These are phyloP conservation scores for Scomber scombrus DNA, from an alignment of 2,113 vertebrate species.

Conservation along the genomic window DNA sequence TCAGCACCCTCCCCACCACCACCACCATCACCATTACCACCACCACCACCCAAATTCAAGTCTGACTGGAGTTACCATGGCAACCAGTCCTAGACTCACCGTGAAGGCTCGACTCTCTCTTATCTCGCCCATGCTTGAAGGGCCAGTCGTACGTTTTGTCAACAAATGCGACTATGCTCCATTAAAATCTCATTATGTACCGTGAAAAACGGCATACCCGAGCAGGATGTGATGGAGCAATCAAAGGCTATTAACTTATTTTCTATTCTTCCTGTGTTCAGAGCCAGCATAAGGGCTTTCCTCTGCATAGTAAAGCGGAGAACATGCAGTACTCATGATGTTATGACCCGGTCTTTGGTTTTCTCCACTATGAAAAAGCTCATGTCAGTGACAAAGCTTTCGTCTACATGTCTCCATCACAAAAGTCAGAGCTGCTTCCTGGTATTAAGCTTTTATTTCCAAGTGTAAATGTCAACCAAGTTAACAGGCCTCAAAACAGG, in stretches of 20 bases:
- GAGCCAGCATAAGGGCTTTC: neutral
- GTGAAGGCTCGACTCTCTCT: slow-evolving; percentile 41
- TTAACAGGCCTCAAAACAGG: neutral
- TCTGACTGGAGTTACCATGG: slow-evolving; percentile 69
- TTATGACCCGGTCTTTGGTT: neutral
- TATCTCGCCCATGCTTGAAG: slow-evolving; percentile 60
- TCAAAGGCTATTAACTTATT: slow-evolving; percentile 20
- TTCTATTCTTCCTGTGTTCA: slow-evolving; percentile 2
- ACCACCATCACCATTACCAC: neutral
- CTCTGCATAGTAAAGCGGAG: neutral
- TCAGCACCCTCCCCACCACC: slow-evolving; percentile 59
- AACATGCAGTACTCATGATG: neutral
- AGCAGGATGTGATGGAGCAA: slow-evolving; percentile 24
- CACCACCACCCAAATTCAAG: slow-evolving; percentile 62
- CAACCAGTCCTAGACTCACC: slow-evolving; percentile 60
- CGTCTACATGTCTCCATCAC: neutral
- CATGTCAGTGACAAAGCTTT: neutral
- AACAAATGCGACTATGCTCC: slow-evolving; percentile 52
- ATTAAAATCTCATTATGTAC: slow-evolving; percentile 54
- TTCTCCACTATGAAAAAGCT: neutral
- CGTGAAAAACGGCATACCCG: slow-evolving; percentile 6
- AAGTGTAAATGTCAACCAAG: slow-evolving; percentile 7
- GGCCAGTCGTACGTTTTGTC: slow-evolving; percentile 62
- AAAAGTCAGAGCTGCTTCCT: neutral
- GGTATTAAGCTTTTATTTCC: neutral